Evolutionary conservation across 2,797 vertebrate species (phyloP).

Genomic region (Esox masquinongy): DNA sequence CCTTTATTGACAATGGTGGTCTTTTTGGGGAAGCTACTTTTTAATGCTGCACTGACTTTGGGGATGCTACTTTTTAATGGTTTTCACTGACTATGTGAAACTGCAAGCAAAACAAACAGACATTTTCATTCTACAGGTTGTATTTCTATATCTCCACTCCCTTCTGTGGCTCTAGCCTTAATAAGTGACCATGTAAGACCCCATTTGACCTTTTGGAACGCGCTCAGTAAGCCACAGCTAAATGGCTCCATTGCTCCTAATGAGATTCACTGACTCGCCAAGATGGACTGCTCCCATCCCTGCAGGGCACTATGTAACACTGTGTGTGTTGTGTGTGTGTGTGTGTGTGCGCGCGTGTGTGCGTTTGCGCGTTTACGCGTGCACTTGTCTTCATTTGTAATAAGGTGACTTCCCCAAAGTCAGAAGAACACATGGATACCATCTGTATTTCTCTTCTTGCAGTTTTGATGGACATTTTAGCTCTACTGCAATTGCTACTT

Average conservation of each 20-base stretch:
- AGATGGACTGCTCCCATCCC: slow-evolving; percentile 23
- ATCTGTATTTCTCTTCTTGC: too few relatives aligned
- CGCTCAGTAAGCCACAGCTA: slow-evolving; percentile 60
- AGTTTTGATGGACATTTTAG: too few relatives aligned
- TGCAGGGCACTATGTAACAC: slow-evolving; percentile 14
- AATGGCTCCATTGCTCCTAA: slow-evolving; percentile 68
- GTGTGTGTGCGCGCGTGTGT: slow-evolving; percentile 3
- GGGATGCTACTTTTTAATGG: too few relatives aligned
- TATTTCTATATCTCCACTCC: slow-evolving; percentile 10
- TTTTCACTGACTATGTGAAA: too few relatives aligned
- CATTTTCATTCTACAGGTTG: background rate
- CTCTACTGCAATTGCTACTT: too few relatives aligned
- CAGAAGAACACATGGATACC: too few relatives aligned
- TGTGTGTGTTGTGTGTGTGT: slow-evolving; percentile 4
- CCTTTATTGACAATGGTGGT: background rate
- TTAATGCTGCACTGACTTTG: too few relatives aligned
- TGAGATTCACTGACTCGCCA: slow-evolving; percentile 62
- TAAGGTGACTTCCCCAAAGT: too few relatives aligned
- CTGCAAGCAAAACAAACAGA: background rate
- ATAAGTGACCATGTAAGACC: slow-evolving; percentile 43
- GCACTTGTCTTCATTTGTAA: too few relatives aligned
- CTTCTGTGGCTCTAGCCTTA: slow-evolving; percentile 49
- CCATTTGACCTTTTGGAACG: slow-evolving; percentile 42
- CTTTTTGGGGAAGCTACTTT: too few relatives aligned
- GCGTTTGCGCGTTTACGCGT: background rate